Conservation (phyloP, 2,888 invertebrate species). For the Temnothorax ravouxi region DNA sequence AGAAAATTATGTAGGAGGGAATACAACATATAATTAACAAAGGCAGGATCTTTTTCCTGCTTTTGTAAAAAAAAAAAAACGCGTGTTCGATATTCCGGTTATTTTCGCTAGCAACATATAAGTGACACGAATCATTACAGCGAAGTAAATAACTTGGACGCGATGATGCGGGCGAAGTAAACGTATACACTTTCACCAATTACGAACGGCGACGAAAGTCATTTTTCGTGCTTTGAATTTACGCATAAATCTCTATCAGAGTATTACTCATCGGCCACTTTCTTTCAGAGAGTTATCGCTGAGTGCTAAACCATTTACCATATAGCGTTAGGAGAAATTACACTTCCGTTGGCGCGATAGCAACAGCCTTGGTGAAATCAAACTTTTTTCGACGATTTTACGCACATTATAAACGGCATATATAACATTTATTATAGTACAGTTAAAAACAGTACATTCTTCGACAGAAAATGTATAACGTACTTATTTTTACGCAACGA, state of each 20-base stretch:
- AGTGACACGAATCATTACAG: constrained; percentile 23
- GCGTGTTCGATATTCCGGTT: not conserved
- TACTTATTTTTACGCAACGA: not conserved
- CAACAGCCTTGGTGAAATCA: not conserved
- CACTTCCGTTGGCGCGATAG: constrained; percentile 1
- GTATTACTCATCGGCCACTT: constrained; percentile 61
- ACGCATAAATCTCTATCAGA: constrained; percentile 45
- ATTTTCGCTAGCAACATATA: constrained; percentile 1
- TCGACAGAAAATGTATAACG: not conserved
- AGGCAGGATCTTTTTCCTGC: not conserved
- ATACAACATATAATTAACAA: constrained; percentile 5
- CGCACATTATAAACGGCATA: not conserved
- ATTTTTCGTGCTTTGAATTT: constrained; percentile 58
- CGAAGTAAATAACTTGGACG: not conserved
- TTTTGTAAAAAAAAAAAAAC: not conserved
- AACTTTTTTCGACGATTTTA: not conserved
- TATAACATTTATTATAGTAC: not conserved
- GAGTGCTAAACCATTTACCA: not conserved
- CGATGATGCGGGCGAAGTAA: not conserved
- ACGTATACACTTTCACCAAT: constrained; percentile 64
- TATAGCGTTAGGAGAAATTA: constrained; percentile 6
- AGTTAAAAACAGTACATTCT: not conserved
- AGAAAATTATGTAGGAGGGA: not conserved
- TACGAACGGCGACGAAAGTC: constrained; percentile 66
- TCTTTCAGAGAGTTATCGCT: constrained; percentile 59